phyloP scores from a whole-genome alignment of 1,140 invertebrate species.

The Zophobas atratus region DNA sequence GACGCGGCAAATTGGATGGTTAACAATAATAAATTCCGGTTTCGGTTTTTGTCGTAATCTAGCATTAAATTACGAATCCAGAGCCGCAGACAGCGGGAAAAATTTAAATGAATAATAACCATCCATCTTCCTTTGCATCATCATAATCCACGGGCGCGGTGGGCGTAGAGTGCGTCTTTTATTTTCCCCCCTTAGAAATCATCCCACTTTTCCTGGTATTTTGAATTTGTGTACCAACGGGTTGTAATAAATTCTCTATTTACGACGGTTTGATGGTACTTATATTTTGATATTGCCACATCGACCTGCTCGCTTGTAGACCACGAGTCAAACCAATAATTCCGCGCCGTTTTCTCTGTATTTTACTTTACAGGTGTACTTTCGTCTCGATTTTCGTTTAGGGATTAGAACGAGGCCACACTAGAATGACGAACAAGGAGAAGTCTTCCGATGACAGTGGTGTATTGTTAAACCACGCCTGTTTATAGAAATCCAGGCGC shows the following conservation, averaged over 20 bases:
- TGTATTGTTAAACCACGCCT: slow-evolving; percentile 40
- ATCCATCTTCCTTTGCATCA: slow-evolving; percentile 14
- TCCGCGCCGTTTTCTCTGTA: slow-evolving; percentile 3
- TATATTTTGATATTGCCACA: slow-evolving; percentile 48
- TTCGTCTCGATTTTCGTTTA: not conserved
- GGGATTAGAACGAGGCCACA: slow-evolving; percentile 2
- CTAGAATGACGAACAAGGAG: slow-evolving; percentile 8
- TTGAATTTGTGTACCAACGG: slow-evolving; percentile 29
- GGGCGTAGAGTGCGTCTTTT: slow-evolving; percentile 18
- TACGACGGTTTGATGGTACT: slow-evolving; percentile 45
- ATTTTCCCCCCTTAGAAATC: slow-evolving; percentile 6
- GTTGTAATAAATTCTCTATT: slow-evolving; percentile 43
- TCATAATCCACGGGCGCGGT: slow-evolving; percentile 1
- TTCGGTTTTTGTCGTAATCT: slow-evolving; percentile 29
- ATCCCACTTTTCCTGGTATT: slow-evolving; percentile 34
- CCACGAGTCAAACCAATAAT: slow-evolving; percentile 38
- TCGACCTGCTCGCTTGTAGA: slow-evolving; percentile 38
- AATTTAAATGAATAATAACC: slow-evolving; percentile 37
- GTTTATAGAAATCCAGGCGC: slow-evolving; percentile 42
- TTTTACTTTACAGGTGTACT: not conserved
- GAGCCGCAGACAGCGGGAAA: slow-evolving; percentile 19
- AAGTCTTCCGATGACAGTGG: slow-evolving; percentile 32
- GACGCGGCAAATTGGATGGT: slow-evolving; percentile 16
- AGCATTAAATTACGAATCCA: slow-evolving; percentile 33
- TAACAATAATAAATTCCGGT: slow-evolving; percentile 14